A percentile compares a stretch with the other conserved stretches of the same genome.
These are phyloP conservation scores for Nesometra sesokonis DNA, from an alignment of 35 echinoderm and acorn worm species.

Conservation along the genomic window DNA sequence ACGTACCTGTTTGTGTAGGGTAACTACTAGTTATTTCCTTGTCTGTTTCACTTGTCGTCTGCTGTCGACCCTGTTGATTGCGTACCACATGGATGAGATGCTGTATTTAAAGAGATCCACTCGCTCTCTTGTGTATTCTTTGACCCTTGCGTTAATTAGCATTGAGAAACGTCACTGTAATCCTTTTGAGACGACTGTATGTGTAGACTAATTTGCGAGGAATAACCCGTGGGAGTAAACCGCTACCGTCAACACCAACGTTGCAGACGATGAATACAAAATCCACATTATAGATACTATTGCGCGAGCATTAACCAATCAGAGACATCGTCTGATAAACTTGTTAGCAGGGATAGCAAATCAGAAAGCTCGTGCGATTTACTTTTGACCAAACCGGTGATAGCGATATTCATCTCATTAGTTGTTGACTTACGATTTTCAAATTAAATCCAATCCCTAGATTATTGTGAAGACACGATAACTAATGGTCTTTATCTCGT, in stretches of 20 bases:
- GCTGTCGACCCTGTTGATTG: not conserved
- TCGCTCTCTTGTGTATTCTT: not conserved
- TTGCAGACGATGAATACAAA: not conserved
- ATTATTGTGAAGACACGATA: not conserved
- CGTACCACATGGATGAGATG: not conserved
- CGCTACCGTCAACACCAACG: not conserved
- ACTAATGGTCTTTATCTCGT: not conserved
- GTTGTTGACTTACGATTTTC: not conserved
- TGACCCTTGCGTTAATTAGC: not conserved
- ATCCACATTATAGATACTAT: not conserved
- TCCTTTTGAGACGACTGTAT: not conserved
- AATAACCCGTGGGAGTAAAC: not conserved
- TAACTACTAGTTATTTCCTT: not conserved
- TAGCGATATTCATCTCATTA: not conserved
- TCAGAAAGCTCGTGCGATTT: not conserved
- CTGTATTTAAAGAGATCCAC: not conserved
- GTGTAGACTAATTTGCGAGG: not conserved
- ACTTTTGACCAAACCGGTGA: no score
- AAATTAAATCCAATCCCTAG: not conserved
- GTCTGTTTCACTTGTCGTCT: not conserved
- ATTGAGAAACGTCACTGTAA: not conserved
- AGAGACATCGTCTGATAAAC: not conserved
- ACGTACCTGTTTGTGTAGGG: no score
- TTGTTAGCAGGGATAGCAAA: not conserved
- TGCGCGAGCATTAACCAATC: not conserved